phyloP scores from a whole-genome alignment of 2,797 vertebrate genomes.

The Macropus fuliginosus region DNA sequence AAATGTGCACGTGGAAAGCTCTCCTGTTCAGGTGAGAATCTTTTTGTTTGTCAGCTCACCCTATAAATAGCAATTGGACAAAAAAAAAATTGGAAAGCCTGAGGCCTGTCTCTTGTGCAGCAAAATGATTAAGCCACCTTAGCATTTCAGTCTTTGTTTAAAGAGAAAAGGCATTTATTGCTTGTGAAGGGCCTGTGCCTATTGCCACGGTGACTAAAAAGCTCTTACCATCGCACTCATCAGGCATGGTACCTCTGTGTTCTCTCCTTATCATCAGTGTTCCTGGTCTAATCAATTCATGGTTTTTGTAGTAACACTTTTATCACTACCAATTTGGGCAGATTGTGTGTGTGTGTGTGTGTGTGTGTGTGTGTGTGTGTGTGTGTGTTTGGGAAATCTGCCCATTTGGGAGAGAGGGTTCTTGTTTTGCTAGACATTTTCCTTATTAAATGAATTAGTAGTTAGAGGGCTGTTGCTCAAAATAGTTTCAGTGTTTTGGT shows the following conservation, averaged over 20 bases:
- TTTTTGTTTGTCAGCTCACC: conserved; percentile 27
- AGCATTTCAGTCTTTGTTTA: conserved; percentile 58
- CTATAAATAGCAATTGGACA: not conserved
- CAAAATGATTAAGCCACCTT: conserved; percentile 64
- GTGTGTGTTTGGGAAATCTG: conserved; percentile 10
- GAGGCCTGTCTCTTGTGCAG: conserved; percentile 39
- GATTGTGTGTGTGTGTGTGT: too few species aligned
- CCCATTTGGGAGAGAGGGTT: not conserved
- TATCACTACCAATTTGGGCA: conserved; percentile 12
- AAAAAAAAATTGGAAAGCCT: conserved; percentile 46
- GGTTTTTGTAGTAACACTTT: conserved; percentile 5
- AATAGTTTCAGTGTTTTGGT: conserved; percentile 43
- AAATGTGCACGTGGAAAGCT: conserved; percentile 12
- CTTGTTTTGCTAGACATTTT: conserved; percentile 15
- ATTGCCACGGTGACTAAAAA: not conserved
- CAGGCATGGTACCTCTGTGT: not conserved
- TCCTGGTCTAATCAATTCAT: conserved; percentile 16
- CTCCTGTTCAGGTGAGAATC: conserved; percentile 9
- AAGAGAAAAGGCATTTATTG: conserved; percentile 36
- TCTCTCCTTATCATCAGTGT: conserved; percentile 20
- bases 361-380: too few species aligned
- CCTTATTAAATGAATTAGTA: conserved; percentile 45
- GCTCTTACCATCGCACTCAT: conserved; percentile 5
- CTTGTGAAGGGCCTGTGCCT: conserved; percentile 12
- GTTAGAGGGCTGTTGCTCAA: not conserved